Conservation (phyloP, 2,888 invertebrate species). For the Philaethria dido region DNA sequence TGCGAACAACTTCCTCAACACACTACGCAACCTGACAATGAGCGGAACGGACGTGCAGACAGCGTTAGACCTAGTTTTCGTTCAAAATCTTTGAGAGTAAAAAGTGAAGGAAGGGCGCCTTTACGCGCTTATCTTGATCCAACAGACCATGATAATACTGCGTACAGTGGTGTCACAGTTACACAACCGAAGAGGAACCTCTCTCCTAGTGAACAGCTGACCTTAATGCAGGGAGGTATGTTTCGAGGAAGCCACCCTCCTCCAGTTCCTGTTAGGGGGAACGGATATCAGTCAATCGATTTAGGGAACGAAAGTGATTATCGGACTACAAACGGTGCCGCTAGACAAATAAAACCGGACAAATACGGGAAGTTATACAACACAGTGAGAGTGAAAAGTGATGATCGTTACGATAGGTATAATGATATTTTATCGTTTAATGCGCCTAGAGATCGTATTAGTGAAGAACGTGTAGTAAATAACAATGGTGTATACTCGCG, state of each 20-base stretch:
- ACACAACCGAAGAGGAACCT: constrained; percentile 81
- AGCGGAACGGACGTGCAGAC: constrained; percentile 73
- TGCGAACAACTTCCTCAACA: constrained; percentile 75
- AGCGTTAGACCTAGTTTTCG: constrained; percentile 77
- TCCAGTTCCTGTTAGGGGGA: constrained; percentile 56
- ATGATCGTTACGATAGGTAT: constrained; percentile 76
- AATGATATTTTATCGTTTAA: constrained; percentile 73
- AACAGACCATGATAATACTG: constrained; percentile 59
- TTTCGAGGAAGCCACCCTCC: constrained; percentile 67
- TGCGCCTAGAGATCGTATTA: constrained; percentile 61
- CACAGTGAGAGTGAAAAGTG: constrained; percentile 81
- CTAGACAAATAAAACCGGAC: constrained; percentile 76
- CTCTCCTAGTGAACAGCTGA: constrained; percentile 79
- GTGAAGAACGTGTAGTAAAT: constrained; percentile 65
- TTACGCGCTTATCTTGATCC: constrained; percentile 72
- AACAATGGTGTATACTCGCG: constrained; percentile 63
- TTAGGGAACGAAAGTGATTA: constrained; percentile 75
- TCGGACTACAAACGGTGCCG: constrained; percentile 75
- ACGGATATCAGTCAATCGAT: constrained; percentile 67
- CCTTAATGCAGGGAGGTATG: constrained; percentile 79
- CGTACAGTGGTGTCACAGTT: constrained; percentile 74
- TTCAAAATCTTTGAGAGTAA: constrained; percentile 80
- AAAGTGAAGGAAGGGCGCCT: constrained; percentile 78
- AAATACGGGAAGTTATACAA: constrained; percentile 76
- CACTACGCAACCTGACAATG: constrained; percentile 68